Evolutionary conservation across 2,888 invertebrate genomes (phyloP).

Genomic region (Oligia strigilis): DNA sequence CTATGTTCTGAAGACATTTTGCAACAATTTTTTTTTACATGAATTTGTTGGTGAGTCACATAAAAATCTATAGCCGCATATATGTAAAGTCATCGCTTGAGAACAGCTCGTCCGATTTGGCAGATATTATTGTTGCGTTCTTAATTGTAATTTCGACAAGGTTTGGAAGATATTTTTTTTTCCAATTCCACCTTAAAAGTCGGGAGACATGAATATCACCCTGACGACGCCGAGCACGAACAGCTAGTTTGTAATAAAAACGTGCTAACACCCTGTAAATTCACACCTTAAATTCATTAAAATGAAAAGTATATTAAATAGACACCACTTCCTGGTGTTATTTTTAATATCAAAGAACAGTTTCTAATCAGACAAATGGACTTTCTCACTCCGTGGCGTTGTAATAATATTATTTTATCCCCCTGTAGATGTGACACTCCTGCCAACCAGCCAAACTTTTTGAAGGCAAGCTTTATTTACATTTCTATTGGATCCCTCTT

Average conservation of each 20-base stretch:
- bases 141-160: too few relatives aligned
- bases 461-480: conserved; percentile 56
- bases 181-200: too few relatives aligned
- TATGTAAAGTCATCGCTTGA: too few relatives aligned
- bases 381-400: conserved; percentile 73
- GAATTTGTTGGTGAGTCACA: too few relatives aligned
- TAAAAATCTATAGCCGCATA: too few relatives aligned
- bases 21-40: too few relatives aligned
- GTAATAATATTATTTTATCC: conserved; percentile 80
- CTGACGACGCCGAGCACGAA: too few relatives aligned
- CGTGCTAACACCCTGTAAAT: neutral
- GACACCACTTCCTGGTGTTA: conserved; percentile 42
- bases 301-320: conserved; percentile 10
- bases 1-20: too few relatives aligned
- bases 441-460: conserved; percentile 60
- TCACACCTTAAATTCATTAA: conserved; percentile 15
- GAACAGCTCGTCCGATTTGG: too few relatives aligned
- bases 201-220: too few relatives aligned
- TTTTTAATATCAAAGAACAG: conserved; percentile 65
- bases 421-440: conserved; percentile 66
- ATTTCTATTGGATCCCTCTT: conserved; percentile 42
- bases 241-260: neutral
- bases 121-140: too few relatives aligned
- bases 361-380: conserved; percentile 80
- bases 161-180: too few relatives aligned